Evolutionary conservation across 2,888 invertebrate species (phyloP).

Genomic region (Tipula unca): DNA sequence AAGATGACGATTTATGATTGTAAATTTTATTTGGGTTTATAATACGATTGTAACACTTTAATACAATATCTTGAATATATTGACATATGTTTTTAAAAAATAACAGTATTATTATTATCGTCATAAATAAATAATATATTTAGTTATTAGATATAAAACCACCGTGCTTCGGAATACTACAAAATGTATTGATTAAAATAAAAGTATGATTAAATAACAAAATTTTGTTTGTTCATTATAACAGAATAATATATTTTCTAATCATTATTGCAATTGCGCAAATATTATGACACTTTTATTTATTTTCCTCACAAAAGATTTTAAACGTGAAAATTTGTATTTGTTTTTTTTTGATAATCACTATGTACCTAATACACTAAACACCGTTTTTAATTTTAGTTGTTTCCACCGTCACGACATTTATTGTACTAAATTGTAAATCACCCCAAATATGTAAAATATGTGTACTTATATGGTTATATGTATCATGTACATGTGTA

Average conservation of each 20-base stretch:
- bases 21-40: slow-evolving; percentile 32
- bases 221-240: neutral
- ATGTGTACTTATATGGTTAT: no score
- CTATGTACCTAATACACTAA: no score
- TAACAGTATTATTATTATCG: slow-evolving; percentile 38
- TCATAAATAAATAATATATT: slow-evolving; percentile 33
- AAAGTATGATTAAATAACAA: neutral
- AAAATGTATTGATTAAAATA: neutral
- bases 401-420: neutral
- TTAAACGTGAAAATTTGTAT: neutral
- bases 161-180: neutral
- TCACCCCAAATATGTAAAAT: neutral
- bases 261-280: neutral
- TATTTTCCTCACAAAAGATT: neutral
- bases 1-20: neutral
- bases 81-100: slow-evolving; percentile 41
- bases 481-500: no score
- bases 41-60: slow-evolving; percentile 39
- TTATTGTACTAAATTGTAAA: neutral
- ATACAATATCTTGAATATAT: slow-evolving; percentile 39
- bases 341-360: neutral
- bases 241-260: neutral
- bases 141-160: neutral
- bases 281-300: neutral
- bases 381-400: neutral